Evolutionary conservation across 2,797 vertebrate species (phyloP), one percentile per base, ranked within the genome.

Genomic region (Sorex maritimensis): DNA sequence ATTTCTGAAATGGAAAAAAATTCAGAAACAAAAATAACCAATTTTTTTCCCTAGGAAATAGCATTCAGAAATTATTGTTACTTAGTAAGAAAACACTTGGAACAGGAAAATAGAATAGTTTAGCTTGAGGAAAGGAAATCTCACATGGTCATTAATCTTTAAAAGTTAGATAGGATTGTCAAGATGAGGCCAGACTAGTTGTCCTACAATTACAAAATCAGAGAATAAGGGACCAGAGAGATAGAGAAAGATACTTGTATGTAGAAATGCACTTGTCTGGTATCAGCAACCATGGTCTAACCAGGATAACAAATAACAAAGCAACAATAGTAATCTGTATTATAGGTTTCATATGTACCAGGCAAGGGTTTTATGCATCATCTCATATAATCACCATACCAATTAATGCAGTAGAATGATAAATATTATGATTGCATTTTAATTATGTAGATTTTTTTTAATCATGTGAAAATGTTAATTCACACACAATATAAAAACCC

Each of bases 51-150:
- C 87, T 93, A 88, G 72, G 65, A 89, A 87, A 61, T 30, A 17
- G 11, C n/a, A 79, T 92, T 82, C 75, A 79, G 74, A 90, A 71
- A 95, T n/a, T 44, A 85, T 49, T 90, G 7, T 65, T 88, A 69
- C n/a, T 44, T 94, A 72, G 46, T 49, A 88, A 86, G 63, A 94
- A 86, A 84, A 82, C 14, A 79, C 14, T 84, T 49, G 44, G 44
- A 88, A 55, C 38, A 81, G 63, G 68, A 65, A 86, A 86, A 34
- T 0, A 58, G 23, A 24, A 86, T 14, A 55, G 93, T 86, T 71
- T 73, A 49, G 49, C 23, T 90, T 86, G 71, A 21, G 9, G 30
- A 65, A 4, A 92, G n/a, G 15, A 91, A 94, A 88, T 81, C 6
- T 82, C n/a, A 63, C 2, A 74, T 5, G n/a, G 44, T 34, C n/a